A percentile compares a stretch with the other conserved stretches of the same genome.
phyloP scores from a whole-genome alignment of 2,888 invertebrate genomes.

The Scaptodrosophila latifasciaeformis region DNA sequence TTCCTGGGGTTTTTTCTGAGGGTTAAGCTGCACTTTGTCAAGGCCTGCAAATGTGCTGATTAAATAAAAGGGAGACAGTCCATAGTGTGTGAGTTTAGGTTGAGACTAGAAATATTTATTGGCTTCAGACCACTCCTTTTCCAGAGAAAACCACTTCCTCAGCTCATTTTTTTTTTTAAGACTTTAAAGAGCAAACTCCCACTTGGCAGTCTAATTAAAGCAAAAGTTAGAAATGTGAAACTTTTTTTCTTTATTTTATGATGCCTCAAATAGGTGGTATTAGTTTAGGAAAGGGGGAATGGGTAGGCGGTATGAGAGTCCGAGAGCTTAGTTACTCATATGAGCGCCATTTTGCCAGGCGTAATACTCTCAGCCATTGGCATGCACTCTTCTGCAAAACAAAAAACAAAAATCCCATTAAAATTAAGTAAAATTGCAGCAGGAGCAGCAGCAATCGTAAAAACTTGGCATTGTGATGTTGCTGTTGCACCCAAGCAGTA shows the following conservation, averaged over 20 bases:
- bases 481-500: slow-evolving; percentile 50
- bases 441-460: slow-evolving; percentile 51
- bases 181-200: too few species aligned
- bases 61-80: slow-evolving; percentile 20
- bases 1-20: slow-evolving; percentile 45
- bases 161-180: too few species aligned
- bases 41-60: slow-evolving; percentile 56
- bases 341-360: too few species aligned
- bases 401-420: slow-evolving; percentile 66
- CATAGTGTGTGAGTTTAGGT: too few species aligned
- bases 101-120: too few species aligned
- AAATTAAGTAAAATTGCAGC: slow-evolving; percentile 71
- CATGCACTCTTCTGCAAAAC: slow-evolving; percentile 63
- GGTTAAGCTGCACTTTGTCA: not conserved
- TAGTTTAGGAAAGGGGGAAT: not conserved
- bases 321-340: too few species aligned
- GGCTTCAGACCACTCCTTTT: too few species aligned
- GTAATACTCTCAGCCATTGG: slow-evolving; percentile 25
- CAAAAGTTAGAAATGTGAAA: too few species aligned
- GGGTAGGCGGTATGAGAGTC: not conserved
- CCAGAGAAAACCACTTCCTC: too few species aligned
- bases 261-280: not conserved
- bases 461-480: slow-evolving; percentile 66
- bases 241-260: too few species aligned
- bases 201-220: too few species aligned